Evolutionary conservation across 2,888 invertebrate species (phyloP), one percentile per base, ranked within the genome.

Genomic region (Brenthis ino): DNA sequence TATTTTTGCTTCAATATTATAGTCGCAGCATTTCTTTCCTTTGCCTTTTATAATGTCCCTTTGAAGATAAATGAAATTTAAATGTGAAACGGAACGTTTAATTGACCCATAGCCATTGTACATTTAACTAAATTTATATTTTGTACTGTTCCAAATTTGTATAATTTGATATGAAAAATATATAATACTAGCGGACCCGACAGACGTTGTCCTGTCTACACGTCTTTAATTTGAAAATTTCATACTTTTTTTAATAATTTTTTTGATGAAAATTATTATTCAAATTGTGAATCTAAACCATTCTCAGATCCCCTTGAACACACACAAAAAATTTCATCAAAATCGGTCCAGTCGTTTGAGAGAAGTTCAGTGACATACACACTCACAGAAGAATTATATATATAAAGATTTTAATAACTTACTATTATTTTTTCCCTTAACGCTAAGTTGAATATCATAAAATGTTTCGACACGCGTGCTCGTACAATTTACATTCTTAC

Each of bases 401-500:
- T n/a, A n/a, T n/a, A n/a, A n/a, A n/a, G n/a, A n/a, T 28, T 3
- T 20, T 12, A 24, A 43, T 43, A 43, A 85, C 96, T 94, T 85
- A 96, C 99, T 98, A 87, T 97, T 97, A 88, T 97, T 98, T 91
- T 98, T 99, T 78, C 98, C 99, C 89, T 99, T 99, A 74, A 99
- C 97, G 88, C 99, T 99, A 75, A 99, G 94, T 84, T 99, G 99
- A 82, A 99, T 99, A 88, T 99, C 99, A 88, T 99, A 99, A 91
- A 99, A 99, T 24, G 98, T 98, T 91, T 99, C 99, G 65, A 96
- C 96, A 76, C 98, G 95, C 51, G 97, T 97, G 80, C 99, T 99
- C 77, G 97, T 97, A 85, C 99, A 99, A 84, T 98, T 96, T 64
- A 99, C 99, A 90, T 99, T 97, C 93, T 98, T 99, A 93, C 99